Percentiles rank a stretch among this genome's conserved stretches.
These are phyloP conservation scores for Ploceus nigricollis DNA, from an alignment of 2,113 vertebrate species.

Conservation along the genomic window DNA sequence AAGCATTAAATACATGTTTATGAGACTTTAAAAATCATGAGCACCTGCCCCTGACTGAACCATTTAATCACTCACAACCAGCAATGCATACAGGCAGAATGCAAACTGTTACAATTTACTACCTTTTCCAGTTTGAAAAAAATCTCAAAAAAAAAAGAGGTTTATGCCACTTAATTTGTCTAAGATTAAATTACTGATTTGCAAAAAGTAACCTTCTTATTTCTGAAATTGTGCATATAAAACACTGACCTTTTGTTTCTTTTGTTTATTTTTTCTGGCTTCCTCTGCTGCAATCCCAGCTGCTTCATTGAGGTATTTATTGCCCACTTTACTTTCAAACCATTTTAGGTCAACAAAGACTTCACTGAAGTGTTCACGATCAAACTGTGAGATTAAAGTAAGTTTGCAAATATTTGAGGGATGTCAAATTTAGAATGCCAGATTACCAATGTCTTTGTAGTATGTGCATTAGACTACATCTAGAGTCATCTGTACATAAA, in stretches of 20 bases:
- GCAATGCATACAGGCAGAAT: not conserved
- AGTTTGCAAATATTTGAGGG: not conserved
- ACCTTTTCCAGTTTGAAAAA: not conserved
- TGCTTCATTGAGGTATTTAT: conserved; percentile 97
- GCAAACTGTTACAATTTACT: not conserved
- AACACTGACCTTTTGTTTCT: conserved; percentile 77
- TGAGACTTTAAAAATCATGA: not conserved
- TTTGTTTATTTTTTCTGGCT: conserved; percentile 75
- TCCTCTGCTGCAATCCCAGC: conserved; percentile 92
- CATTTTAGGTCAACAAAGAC: conserved; percentile 98
- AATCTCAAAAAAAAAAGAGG: not conserved
- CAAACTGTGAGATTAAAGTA: conserved; percentile 80
- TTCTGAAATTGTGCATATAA: not conserved
- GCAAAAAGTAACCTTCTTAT: not conserved
- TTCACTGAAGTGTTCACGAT: conserved; percentile 95
- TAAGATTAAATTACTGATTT: not conserved
- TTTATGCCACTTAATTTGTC: not conserved
- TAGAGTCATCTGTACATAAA: not conserved
- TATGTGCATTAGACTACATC: not conserved
- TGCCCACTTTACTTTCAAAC: conserved; percentile 99
- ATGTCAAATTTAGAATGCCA: not conserved
- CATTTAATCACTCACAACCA: not conserved
- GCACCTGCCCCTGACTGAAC: not conserved
- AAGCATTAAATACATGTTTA: not conserved
- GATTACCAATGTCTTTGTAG: not conserved